Evolutionary conservation across 2,888 invertebrate species (phyloP).

Genomic region (Drosophila pseudotalamancana): DNA sequence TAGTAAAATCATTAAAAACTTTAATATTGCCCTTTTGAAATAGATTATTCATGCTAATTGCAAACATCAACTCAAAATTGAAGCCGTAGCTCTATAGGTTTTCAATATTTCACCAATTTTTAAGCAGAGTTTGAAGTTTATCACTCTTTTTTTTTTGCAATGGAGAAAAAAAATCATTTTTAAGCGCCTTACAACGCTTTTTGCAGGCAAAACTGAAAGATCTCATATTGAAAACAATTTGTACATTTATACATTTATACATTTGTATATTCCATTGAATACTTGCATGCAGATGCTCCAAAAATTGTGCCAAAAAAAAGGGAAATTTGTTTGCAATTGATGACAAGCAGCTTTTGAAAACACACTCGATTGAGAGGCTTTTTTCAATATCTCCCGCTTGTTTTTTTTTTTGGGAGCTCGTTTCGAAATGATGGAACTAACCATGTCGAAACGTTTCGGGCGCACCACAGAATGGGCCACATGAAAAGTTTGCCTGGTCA

Average conservation of each 20-base stretch:
- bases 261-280: constrained; percentile 1
- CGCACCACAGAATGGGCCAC: constrained; percentile 54
- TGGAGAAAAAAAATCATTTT: neutral
- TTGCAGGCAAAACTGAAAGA: neutral
- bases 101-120: too few species aligned
- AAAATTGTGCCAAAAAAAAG: neutral
- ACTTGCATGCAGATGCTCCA: constrained; percentile 4
- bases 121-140: neutral
- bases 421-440: constrained; percentile 45
- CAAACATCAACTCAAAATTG: too few species aligned
- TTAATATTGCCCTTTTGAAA: too few species aligned
- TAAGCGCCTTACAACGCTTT: neutral
- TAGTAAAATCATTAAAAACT: too few species aligned
- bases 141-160: neutral
- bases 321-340: constrained; percentile 35
- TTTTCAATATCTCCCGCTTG: neutral
- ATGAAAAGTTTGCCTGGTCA: constrained; percentile 54
- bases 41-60: too few species aligned
- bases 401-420: neutral
- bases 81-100: too few species aligned
- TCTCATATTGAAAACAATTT: constrained; percentile 4
- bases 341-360: constrained; percentile 45
- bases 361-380: constrained; percentile 27
- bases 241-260: constrained; percentile 1
- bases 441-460: constrained; percentile 49